These are phyloP conservation scores for Lycia hirtaria DNA, from an alignment of 2,888 invertebrate species.

Conservation along the genomic window DNA sequence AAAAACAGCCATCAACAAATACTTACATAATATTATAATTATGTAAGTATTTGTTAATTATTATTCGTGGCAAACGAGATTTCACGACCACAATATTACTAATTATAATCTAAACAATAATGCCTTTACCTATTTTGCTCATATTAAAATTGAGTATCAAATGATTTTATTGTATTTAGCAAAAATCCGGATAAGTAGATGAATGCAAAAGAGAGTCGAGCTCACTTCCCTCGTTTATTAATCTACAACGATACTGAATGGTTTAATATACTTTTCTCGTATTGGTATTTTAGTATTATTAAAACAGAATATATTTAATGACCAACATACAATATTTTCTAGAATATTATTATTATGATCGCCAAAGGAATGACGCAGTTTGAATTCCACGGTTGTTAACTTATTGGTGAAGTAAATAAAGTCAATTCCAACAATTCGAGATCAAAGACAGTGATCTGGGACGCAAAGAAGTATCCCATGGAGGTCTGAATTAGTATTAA, in stretches of 20 bases:
- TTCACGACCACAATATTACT: too few species aligned
- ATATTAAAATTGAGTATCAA: too few species aligned
- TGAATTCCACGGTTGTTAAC: conserved; percentile 40
- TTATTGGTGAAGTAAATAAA: conserved; percentile 39
- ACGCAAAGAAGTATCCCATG: conserved; percentile 41
- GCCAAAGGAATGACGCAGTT: conserved; percentile 27
- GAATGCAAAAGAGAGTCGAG: too few species aligned
- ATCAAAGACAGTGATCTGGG: conserved; percentile 53
- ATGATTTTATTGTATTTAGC: too few species aligned
- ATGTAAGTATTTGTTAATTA: too few species aligned
- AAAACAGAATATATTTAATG: background rate
- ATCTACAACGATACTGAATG: background rate
- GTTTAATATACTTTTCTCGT: conserved; percentile 1
- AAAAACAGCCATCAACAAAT: too few species aligned
- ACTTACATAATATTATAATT: too few species aligned
- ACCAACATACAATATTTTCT: background rate
- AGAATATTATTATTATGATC: conserved; percentile 14
- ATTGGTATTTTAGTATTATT: background rate
- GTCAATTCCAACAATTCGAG: conserved; percentile 44
- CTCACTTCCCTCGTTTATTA: too few species aligned
- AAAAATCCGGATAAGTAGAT: too few species aligned
- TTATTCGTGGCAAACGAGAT: too few species aligned
- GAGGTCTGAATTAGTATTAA: conserved; percentile 37
- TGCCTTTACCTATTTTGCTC: too few species aligned
- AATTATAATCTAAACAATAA: too few species aligned